Evolutionary conservation across 2,113 vertebrate genomes (phyloP), one percentile per base, ranked within the genome.

Genomic region (Sorex araneus): DNA sequence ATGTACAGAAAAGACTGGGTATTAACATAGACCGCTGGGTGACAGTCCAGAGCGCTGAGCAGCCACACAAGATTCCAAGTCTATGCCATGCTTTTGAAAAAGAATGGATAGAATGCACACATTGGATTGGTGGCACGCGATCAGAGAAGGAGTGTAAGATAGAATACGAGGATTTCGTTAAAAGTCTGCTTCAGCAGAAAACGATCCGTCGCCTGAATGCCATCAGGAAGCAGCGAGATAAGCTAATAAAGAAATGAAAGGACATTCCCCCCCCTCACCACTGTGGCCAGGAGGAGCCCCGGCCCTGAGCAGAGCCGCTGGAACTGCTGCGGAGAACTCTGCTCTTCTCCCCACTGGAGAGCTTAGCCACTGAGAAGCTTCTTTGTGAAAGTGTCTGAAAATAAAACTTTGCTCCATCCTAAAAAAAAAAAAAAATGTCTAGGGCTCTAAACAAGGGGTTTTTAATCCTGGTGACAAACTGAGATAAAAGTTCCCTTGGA

Each of bases 81-180:
- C 85, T 92, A 67, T 99, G 99, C 94, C 98, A 99, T 54, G 98
- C 98, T 63, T 99, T 99, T 88, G 99, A 99, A 96, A 99, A 99
- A 94, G 99, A 99, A 77, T 99, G 99, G 99, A 96, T 99, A 11
- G 98, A 99, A 63, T 99, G 99, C 23, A 16, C 98, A 1, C 97
- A 98, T 75, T 98, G 98, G 79, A 99, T 99, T 21, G 99, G 99
- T 12, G 90, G 94, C 89, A 98, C 76, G 36, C 98, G 99, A 0
- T 98, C 99, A 57, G 96, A 97, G 71, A 98, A 97, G 60, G 99
- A 99, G 96, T 99, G 99, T 95, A 96, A 96, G 76, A 54, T 98
- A 60, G 99, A 99, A 97, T 98, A 96, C 80, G 99, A 99, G 27
- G 99, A 99, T 93, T 99, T 99, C 80, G 79, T 95, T 2, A 99